Evolutionary conservation across 2,797 vertebrate genomes (phyloP).

Genomic region (Galagoides demidoff): DNA sequence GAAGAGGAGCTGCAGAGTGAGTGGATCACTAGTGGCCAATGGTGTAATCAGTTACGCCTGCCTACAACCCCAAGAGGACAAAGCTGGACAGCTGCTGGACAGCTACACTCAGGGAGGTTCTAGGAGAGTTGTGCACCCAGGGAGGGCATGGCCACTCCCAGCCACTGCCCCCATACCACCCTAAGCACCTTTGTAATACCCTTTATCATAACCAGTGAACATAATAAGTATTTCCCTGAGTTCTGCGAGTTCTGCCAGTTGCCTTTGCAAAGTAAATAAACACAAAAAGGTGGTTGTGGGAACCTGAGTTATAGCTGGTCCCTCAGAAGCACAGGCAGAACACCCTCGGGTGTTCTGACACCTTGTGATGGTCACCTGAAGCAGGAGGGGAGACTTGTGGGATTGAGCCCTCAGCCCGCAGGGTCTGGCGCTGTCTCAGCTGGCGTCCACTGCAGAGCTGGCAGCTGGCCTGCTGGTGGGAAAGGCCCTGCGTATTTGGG

Average conservation of each 20-base stretch:
- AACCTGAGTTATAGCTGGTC: too few relatives aligned
- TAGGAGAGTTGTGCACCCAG: not conserved
- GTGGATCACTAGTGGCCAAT: not conserved
- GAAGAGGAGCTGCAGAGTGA: not conserved
- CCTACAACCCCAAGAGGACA: not conserved
- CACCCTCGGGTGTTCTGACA: not conserved
- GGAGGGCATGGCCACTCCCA: not conserved
- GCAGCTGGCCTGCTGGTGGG: too few relatives aligned
- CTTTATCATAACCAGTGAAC: not conserved
- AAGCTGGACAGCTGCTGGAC: not conserved
- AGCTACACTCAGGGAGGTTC: not conserved
- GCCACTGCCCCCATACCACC: rapidly evolving
- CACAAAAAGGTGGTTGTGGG: not conserved
- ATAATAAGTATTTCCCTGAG: not conserved
- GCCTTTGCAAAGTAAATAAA: not conserved
- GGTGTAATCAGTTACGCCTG: not conserved
- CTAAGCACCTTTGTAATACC: not conserved
- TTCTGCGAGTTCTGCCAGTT: not conserved
- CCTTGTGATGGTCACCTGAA: not conserved
- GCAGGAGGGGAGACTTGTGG: not conserved
- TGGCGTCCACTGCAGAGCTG: not conserved
- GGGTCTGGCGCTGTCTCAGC: not conserved
- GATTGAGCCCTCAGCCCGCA: not conserved
- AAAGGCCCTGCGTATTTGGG: not conserved
- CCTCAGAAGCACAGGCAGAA: not conserved